Evolutionary conservation across 2,797 vertebrate species (phyloP), one percentile per base, ranked within the genome.

Genomic region (Cebuella pygmaea): DNA sequence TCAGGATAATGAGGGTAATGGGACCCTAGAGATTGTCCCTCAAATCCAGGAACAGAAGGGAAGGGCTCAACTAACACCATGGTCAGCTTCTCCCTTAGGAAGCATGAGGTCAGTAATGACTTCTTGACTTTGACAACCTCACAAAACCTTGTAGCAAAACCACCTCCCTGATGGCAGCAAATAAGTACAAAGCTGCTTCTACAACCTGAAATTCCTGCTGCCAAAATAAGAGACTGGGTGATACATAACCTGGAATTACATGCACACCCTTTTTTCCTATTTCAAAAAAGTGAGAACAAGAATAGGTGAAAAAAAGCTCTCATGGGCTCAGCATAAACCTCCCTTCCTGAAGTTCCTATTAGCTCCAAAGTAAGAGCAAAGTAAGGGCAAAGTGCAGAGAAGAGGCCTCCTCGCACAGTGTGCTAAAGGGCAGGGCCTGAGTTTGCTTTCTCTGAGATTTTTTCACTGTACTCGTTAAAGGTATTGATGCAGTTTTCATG

Each of bases 371-470:
- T 75, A 74, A 44, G 41, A 44, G 41, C 41, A 44, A 44, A 44
- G 41, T 44, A 44, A 44, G 52, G 36, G 19, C 30, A 48, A 36
- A 57, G 4, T 0, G 0, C 30, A 17, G 46, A 78, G 75, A 52
- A n/a, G 12, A 94, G 39, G 22, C 3, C 2, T 78, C 4, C 9
- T 61, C 13, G 2, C 3, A 41, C 6, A 7, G 5, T 2, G 4
- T 19, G 26, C 39, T 5, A 3, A 90, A 70, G 50, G 19, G 9
- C 13, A 50, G 27, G 46, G 36, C 1, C 64, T 64, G 33, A 22
- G 12, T 88, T 72, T 95, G 14, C 27, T 41, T 92, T 48, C 13
- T 84, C 36, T 44, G 93, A 88, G 72, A 59, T 88, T 88, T 93
- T 22, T 19, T 41, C 52, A 26, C 33, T 90, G 12, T 24, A 44